Conservation (phyloP, 1,140 invertebrate species). For the Eubasilissa regina region DNA sequence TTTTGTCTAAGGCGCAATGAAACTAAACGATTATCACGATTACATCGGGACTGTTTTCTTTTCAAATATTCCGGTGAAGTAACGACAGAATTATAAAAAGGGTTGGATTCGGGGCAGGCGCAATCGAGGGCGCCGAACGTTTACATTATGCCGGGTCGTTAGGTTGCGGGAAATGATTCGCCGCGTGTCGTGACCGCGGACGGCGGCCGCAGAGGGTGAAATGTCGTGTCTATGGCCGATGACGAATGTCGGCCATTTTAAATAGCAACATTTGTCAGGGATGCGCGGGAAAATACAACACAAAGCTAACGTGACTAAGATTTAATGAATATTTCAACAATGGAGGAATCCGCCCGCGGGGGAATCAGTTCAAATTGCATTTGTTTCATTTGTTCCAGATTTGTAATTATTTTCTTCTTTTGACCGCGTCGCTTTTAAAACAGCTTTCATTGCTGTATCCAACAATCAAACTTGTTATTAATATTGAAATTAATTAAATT, state of each 20-base stretch:
- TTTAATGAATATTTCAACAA: constrained; percentile 14
- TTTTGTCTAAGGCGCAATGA: neutral
- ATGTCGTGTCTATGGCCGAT: constrained; percentile 27
- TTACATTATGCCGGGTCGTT: neutral
- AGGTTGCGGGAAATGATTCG: neutral
- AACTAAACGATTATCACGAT: neutral
- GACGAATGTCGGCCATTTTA: constrained; percentile 38
- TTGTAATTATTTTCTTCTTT: too few relatives aligned
- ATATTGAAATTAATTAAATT: too few relatives aligned
- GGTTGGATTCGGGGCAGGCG: constrained; percentile 5
- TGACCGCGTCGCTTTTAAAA: too few relatives aligned
- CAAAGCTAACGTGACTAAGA: constrained; percentile 8
- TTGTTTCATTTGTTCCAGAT: too few relatives aligned
- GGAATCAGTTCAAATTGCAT: too few relatives aligned
- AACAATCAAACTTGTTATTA: too few relatives aligned
- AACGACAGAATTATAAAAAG: constrained; percentile 12
- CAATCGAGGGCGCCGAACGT: neutral
- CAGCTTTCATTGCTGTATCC: too few relatives aligned
- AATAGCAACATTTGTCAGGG: constrained; percentile 22
- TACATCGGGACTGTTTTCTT: constrained; percentile 3
- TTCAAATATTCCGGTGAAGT: neutral
- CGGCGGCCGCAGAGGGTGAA: neutral
- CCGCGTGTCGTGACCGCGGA: neutral
- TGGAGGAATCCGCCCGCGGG: too few relatives aligned
- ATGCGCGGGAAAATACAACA: constrained; percentile 1